A percentile compares a stretch with the other conserved stretches of the same genome.
Conservation (phyloP, 2,113 vertebrate genomes). For the Orientallactaga bullata region DNA sequence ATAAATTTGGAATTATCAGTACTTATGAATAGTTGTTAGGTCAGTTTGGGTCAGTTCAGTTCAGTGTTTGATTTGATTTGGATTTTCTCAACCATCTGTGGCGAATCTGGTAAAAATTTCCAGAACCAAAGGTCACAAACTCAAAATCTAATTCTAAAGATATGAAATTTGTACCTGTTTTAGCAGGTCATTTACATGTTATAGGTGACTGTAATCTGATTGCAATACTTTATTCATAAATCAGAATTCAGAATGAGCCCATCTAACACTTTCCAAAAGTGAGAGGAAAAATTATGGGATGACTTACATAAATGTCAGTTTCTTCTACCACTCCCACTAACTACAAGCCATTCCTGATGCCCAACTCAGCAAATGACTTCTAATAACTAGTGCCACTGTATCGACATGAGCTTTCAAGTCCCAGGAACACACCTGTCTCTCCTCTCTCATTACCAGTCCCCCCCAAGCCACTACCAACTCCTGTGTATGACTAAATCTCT, state of each 20-base stretch:
- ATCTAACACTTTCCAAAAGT: conserved; percentile 18
- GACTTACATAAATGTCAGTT: background rate
- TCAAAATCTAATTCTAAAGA: background rate
- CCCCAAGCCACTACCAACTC: too few relatives aligned
- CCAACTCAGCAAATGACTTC: background rate
- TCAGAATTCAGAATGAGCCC: conserved; percentile 3
- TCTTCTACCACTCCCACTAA: background rate
- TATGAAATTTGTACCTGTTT: background rate
- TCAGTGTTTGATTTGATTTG: too few relatives aligned
- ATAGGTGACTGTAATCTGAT: background rate
- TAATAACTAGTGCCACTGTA: background rate
- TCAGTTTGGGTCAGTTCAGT: background rate
- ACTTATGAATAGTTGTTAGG: background rate
- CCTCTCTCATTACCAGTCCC: too few relatives aligned
- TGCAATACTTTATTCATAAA: background rate
- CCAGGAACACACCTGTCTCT: too few relatives aligned
- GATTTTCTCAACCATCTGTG: background rate
- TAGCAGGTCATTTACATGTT: background rate
- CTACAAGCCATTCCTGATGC: background rate
- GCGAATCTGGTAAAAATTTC: background rate
- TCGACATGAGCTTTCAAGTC: background rate
- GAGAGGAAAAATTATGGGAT: background rate
- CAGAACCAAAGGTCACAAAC: background rate
- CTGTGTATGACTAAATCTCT: background rate
- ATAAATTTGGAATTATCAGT: conserved; percentile 36